Percentiles rank a stretch among this genome's conserved stretches.
These are phyloP conservation scores for Patiria pectinifera DNA, from an alignment of 53 echinoderm and acorn worm species.

Conservation along the genomic window DNA sequence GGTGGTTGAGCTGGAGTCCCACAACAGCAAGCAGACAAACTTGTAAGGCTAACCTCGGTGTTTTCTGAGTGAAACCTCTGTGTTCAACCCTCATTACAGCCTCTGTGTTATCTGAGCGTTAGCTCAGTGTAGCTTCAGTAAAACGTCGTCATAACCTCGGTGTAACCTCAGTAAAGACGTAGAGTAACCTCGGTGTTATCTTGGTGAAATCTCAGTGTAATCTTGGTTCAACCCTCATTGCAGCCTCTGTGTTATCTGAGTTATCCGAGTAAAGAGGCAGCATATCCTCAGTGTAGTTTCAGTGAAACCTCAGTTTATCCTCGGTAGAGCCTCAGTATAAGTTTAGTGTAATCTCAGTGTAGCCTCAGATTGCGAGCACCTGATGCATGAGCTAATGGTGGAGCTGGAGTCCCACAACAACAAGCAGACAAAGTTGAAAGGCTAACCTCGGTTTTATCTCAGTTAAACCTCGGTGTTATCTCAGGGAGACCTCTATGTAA, in stretches of 20 bases:
- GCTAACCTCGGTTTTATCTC: slow-evolving; percentile 1
- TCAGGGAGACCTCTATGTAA: no score
- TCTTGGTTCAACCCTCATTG: background rate
- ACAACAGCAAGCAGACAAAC: slow-evolving; percentile 86
- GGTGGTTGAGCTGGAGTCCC: slow-evolving; percentile 68
- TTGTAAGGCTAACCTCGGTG: slow-evolving; percentile 78
- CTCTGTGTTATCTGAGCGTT: background rate
- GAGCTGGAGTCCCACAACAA: slow-evolving; percentile 83
- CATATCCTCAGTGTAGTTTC: no score
- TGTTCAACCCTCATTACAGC: background rate
- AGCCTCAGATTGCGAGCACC: slow-evolving; percentile 69
- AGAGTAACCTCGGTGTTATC: background rate
- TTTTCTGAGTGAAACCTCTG: background rate
- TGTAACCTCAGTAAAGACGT: background rate
- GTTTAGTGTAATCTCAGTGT: background rate
- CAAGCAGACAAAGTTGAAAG: slow-evolving; percentile 94
- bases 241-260: no score
- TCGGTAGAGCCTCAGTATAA: no score
- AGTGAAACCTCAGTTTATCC: background rate
- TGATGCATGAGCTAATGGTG: slow-evolving; percentile 74
- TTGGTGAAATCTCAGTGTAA: background rate
- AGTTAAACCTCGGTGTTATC: background rate
- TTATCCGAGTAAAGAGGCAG: no score
- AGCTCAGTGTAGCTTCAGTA: background rate
- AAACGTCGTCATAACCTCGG: background rate